Evolutionary conservation across 2,888 invertebrate species (phyloP), one percentile per base, ranked within the genome.

Genomic region (Drosophila phalerata): DNA sequence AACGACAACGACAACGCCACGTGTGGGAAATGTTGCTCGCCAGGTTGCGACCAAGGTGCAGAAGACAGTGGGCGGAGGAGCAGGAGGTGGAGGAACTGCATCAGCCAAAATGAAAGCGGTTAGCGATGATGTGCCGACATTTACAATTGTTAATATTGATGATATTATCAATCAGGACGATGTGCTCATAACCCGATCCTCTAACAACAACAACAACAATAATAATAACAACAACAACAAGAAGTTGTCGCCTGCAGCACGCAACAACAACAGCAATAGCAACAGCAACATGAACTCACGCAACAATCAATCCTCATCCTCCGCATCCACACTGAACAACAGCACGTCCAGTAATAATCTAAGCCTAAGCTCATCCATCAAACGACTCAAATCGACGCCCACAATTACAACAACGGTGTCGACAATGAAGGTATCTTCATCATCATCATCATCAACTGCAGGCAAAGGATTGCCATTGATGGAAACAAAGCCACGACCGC

Each of bases 151-250:
- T 8, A 92, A 92, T 62, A 92, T 92, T 10, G 90, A 92, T 68
- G 92, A 92, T 64, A 92, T 92, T 57, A 92, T 92, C 3, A 92
- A 92, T 58, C 92, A 92, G 69, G 91, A 91, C 4, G 92, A 92
- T 76, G 90, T 91, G 38, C 85, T 91, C 3, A 90, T 91, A 43
- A 77, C 85, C 15, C 81, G 83, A 15, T 51, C 78, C 25, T 69
- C 77, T 10, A 60, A 42, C 19, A 42, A 64, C 40, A 80, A 30
- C 5, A 34, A n/a, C 65, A 63, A 61, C 32, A 68, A 15, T 19
- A 63, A 62, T 32, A 68, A 15, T 19, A 80, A 30, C 5, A 63
- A 62, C 30, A 68, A 15, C 22, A 80, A 30, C 5, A 66, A 70
- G 47, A 78, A 77, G 10, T 13, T 61, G 5, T n/a, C 52, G 25